Evolutionary conservation across 2,888 invertebrate genomes (phyloP), one percentile per base, ranked within the genome.

Genomic region (Palloptera scutellata): DNA sequence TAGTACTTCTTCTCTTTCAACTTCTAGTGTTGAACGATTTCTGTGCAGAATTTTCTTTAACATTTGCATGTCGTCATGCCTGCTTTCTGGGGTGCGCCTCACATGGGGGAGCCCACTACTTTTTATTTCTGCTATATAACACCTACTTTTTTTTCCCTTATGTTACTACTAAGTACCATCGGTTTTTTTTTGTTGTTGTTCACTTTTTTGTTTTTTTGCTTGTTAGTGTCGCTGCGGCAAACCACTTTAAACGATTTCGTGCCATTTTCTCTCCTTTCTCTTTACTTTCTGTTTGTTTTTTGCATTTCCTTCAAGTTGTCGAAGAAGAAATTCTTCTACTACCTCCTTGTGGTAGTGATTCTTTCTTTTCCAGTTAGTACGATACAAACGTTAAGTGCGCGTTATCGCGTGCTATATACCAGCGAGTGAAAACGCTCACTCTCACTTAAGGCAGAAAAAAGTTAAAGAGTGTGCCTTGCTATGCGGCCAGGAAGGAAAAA

Each of bases 161-260:
- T n/a, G n/a, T n/a, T n/a, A n/a, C n/a, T n/a, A n/a, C n/a, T n/a
- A n/a, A n/a, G n/a, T n/a, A n/a, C n/a, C n/a, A n/a, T n/a, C n/a
- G n/a, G n/a, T n/a, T n/a, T n/a, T n/a, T n/a, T n/a, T n/a, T n/a
- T n/a, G n/a, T n/a, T n/a, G n/a, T n/a, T n/a, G n/a, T n/a, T n/a
- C n/a, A n/a, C n/a, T n/a, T n/a, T n/a, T n/a, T n/a, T n/a, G n/a
- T n/a, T n/a, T n/a, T 30, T 30, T 30, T 30, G 30, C 30, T 30
- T 59, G 52, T 61, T 66, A 60, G 57, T 41, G 65, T 65, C 64
- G 53, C 53, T 70, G 70, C 69, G 67, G 67, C 60, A 66, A 70
- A 67, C 73, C 76, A 68, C 52, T 64, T 78, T 76, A 77, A 79
- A 76, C 77, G 78, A 74, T 80, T 78, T 75, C 79, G 76, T 79